A percentile compares a stretch with the other conserved stretches of the same genome.
Evolutionary conservation across 2,797 vertebrate genomes (phyloP).

Genomic region (Gallinago nigripennis): DNA sequence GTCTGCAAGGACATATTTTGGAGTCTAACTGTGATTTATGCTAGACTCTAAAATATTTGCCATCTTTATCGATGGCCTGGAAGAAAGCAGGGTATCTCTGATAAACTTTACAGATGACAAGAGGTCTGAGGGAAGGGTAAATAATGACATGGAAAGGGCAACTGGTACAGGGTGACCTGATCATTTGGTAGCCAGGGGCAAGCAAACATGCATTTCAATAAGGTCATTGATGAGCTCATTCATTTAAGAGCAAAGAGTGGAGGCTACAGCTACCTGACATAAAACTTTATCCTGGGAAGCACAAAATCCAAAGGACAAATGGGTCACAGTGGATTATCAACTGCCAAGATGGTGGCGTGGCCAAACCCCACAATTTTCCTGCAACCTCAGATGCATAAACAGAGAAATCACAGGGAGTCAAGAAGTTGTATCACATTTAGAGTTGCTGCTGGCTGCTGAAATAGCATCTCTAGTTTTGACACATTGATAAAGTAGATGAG

Average conservation of each 20-base stretch:
- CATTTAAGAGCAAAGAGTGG: background rate
- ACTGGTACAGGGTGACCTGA: slow-evolving; percentile 37
- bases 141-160: background rate
- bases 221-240: slow-evolving; percentile 17
- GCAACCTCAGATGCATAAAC: background rate
- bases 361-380: rapidly evolving
- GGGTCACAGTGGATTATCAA: background rate
- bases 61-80: background rate
- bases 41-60: background rate
- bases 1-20: background rate
- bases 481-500: background rate
- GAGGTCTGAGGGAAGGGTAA: background rate
- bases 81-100: background rate
- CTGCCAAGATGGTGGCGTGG: background rate
- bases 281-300: background rate
- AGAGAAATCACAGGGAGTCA: background rate
- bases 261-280: background rate
- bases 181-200: background rate
- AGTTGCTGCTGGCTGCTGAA: background rate
- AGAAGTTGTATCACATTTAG: background rate
- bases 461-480: background rate
- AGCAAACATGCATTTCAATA: slow-evolving; percentile 47
- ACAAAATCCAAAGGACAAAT: background rate
- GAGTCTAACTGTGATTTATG: background rate
- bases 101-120: background rate